Conservation (phyloP, 2,797 vertebrate genomes). For the Babyrousa celebensis region DNA sequence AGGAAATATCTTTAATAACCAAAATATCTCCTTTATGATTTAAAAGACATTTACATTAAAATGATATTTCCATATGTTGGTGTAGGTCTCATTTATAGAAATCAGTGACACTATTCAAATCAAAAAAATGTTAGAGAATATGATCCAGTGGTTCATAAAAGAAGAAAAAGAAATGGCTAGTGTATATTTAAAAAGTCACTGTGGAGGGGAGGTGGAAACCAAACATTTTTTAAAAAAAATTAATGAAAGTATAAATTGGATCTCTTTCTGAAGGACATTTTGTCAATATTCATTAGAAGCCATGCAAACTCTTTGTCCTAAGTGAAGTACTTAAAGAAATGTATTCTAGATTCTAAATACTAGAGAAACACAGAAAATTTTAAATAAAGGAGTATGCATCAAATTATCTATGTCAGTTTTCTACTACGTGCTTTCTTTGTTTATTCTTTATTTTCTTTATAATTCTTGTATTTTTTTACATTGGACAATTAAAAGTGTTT, state of each 20-base stretch:
- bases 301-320: background rate
- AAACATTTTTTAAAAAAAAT: background rate
- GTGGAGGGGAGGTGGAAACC: background rate
- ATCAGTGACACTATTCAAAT: background rate
- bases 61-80: background rate
- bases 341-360: background rate
- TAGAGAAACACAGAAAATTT: background rate
- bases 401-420: background rate
- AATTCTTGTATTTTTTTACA: background rate
- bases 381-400: background rate
- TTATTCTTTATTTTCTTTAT: slow-evolving; percentile 41
- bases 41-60: background rate
- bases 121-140: background rate
- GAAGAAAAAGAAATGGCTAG: background rate
- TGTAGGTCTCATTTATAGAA: background rate
- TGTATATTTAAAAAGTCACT: background rate
- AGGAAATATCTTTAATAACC: background rate
- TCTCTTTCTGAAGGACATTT: background rate
- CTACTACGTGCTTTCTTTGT: background rate
- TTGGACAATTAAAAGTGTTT: background rate
- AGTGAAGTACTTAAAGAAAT: background rate
- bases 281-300: background rate
- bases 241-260: slow-evolving; percentile 17
- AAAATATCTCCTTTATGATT: background rate
- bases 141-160: slow-evolving; percentile 38